These are phyloP conservation scores for Poecile atricapillus DNA, from an alignment of 2,113 vertebrate species.

Conservation along the genomic window DNA sequence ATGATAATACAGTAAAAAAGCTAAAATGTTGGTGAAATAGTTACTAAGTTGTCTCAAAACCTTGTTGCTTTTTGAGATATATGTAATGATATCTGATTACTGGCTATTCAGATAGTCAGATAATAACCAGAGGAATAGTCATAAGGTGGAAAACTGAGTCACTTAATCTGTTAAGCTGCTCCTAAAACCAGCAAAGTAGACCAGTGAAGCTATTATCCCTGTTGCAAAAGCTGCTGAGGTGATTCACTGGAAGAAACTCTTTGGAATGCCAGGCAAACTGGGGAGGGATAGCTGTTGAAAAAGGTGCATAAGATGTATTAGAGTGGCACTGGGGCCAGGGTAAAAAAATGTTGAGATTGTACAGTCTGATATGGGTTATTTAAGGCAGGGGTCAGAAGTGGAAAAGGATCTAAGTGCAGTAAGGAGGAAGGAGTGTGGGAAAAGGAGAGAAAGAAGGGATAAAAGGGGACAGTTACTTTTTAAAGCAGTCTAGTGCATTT, in stretches of 20 bases:
- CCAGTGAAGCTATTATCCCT: neutral
- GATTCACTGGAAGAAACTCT: neutral
- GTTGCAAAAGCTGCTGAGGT: neutral
- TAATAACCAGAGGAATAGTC: neutral
- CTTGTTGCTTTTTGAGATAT: neutral
- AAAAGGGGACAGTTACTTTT: neutral
- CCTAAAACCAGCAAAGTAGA: neutral
- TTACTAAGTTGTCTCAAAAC: neutral
- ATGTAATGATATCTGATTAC: neutral
- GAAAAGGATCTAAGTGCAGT: neutral
- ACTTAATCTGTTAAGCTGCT: neutral
- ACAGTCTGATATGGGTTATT: neutral
- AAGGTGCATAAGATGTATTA: neutral
- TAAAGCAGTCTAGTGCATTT: neutral
- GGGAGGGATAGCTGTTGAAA: neutral
- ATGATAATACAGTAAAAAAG: neutral
- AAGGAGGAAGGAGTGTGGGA: neutral
- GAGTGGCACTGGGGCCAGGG: neutral
- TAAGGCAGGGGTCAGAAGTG: neutral
- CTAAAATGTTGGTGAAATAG: neutral
- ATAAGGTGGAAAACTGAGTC: neutral
- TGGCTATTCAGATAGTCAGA: neutral
- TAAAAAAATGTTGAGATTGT: neutral
- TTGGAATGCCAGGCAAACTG: neutral
- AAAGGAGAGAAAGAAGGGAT: neutral